These are phyloP conservation scores for Hipparchia semele DNA, from an alignment of 2,888 invertebrate genomes.

Conservation along the genomic window DNA sequence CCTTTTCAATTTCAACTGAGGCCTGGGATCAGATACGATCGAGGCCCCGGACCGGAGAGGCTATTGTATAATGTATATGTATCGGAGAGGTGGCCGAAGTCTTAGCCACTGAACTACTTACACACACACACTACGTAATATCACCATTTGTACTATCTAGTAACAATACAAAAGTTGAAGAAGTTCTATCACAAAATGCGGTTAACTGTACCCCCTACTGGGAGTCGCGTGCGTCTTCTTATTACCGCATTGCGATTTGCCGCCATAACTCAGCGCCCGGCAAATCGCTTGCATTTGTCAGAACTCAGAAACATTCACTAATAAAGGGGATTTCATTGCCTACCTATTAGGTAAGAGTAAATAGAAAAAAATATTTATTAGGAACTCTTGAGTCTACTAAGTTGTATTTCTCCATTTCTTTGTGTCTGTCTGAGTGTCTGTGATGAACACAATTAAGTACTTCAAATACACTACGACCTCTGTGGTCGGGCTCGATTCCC, in stretches of 20 bases:
- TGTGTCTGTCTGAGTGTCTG: too few relatives aligned
- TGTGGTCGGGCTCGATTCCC: too few relatives aligned
- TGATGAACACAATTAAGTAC: too few relatives aligned
- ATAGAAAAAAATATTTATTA: constrained; percentile 19
- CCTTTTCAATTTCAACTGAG: too few relatives aligned
- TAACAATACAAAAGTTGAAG: not conserved
- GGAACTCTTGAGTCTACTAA: not conserved
- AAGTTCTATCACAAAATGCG: not conserved
- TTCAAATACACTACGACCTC: too few relatives aligned
- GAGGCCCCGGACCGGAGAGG: too few relatives aligned
- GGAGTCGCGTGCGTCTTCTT: constrained; percentile 13
- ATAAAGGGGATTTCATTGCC: constrained; percentile 21
- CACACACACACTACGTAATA: too few relatives aligned
- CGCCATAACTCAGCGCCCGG: constrained; percentile 34
- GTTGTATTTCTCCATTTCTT: not conserved
- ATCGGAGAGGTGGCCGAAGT: too few relatives aligned
- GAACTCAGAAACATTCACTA: constrained; percentile 34
- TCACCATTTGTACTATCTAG: too few relatives aligned
- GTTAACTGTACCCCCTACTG: not conserved
- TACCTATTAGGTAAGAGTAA: not conserved
- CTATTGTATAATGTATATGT: too few relatives aligned
- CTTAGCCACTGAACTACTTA: too few relatives aligned
- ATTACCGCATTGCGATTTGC: constrained; percentile 45
- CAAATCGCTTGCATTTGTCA: constrained; percentile 40
- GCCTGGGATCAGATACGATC: too few relatives aligned